Evolutionary conservation across 2,888 invertebrate species (phyloP), one percentile per base, ranked within the genome.

Genomic region (Calliopum simillimum): DNA sequence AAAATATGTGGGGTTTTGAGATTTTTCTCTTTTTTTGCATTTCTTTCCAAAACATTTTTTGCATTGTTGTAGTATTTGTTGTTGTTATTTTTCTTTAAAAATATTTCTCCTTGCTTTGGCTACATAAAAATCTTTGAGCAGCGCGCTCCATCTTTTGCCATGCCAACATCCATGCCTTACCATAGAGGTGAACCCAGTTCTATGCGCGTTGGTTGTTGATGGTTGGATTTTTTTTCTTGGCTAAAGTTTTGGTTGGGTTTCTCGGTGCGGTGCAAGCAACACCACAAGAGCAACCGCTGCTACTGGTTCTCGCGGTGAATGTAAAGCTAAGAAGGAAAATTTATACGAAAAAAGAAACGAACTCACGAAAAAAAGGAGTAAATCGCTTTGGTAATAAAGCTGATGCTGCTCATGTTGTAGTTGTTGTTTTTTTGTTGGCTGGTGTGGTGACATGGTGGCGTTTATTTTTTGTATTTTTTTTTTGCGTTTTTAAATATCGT

Each of bases 301-400:
- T 84, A 84, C 86, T 86, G 85, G 86, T 86, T 85, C 84, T 83
- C 84, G 85, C 81, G 85, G 85, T 85, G 81, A 81, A 79, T 80
- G 82, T 78, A 78, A 82, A 82, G 82, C 81, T 80, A 82, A 81
- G 78, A 79, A 79, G 79, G 77, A 79, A 79, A 74, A 70, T 80
- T 58, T 25, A 61, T 19, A 59, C 41, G 43, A 53, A 25, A 67
- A 68, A 47, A 44, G 56, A 62, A 63, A 47, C 25, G 21, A 73
- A 73, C 72, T 72, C 66, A 70, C 49, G 47, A 56, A 64, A 64
- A 68, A 49, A 63, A 69, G 55, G 47, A 11, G 63, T 49, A 46
- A 56, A 72, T 73, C 76, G 71, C 73, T 74, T 72, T 68, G 73
- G 71, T 71, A 43, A 55, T 66, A 23, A 19, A 23, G 53, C 16